Percentiles rank a stretch among this genome's conserved stretches.
Evolutionary conservation across 2,797 vertebrate genomes (phyloP).

Genomic region (Lycodopsis pacificus): DNA sequence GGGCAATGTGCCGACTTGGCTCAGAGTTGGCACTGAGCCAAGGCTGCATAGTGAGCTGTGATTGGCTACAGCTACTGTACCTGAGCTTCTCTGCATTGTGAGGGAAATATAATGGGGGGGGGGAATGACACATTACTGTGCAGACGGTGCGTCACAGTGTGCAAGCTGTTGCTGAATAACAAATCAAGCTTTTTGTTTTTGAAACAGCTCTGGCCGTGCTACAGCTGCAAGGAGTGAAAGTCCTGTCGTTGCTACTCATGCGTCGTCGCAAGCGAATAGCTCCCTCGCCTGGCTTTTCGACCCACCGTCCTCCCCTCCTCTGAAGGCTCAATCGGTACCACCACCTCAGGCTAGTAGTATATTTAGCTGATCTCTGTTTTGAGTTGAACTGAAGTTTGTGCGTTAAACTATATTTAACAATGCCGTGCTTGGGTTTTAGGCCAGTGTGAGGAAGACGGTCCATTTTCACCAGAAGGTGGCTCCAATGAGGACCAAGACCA

Average conservation of each 20-base stretch:
- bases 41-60: slow-evolving; percentile 3
- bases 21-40: not conserved
- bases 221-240: slow-evolving; percentile 1
- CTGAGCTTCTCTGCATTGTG: not conserved
- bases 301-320: slow-evolving; percentile 33
- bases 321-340: not conserved
- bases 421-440: slow-evolving; percentile 31
- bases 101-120: not conserved
- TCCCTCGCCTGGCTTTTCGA: slow-evolving; percentile 74
- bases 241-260: not conserved
- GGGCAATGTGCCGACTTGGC: not conserved
- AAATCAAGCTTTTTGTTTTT: not conserved
- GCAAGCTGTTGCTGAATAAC: not conserved
- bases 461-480: not conserved
- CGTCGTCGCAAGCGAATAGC: slow-evolving; percentile 32
- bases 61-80: not conserved
- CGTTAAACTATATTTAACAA: not conserved
- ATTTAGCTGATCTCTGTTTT: not conserved
- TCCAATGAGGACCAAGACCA: slow-evolving; percentile 30
- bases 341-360: slow-evolving; percentile 31
- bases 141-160: not conserved
- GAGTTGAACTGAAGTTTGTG: not conserved
- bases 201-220: slow-evolving; percentile 15
- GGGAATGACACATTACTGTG: not conserved
- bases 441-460: slow-evolving; percentile 22